Base-by-base conservation (phyloP, 2,888 invertebrate genomes). In the Hydrotaea cyrtoneurina region DNA sequence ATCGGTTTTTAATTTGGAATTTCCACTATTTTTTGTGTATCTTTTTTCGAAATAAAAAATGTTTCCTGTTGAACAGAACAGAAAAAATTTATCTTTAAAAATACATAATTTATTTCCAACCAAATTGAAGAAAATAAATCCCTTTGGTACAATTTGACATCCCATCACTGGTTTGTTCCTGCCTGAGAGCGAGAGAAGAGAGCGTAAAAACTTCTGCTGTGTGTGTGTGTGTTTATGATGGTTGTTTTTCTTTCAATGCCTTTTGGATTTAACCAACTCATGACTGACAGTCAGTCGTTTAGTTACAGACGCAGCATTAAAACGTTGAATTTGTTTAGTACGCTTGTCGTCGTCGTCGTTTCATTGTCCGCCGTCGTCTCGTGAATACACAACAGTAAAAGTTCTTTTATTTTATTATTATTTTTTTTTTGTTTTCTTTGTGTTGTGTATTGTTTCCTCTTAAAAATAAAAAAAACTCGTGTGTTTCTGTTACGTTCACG, bases 271-370 rank as follows among this genome's bases (percentile, higher is more conserved):
- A 80, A 78, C 80, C 53, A 83, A 78, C n/a, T 43, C 43, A 78
- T 69, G 69, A 46, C 77, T 59, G 82, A 59, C 85, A 80, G 77
- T 85, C 80, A 85, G 85, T 85, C 79, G 85, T 77, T 80, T 64
- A 85, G 79, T 39, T 79, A 85, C 82, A 85, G 77, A 82, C 85
- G 85, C 77, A 82, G 82, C 82, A 82, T 85, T 85, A 82, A 82
- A 82, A 85, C 85, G 85, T 85, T 55, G 19, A 17, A 76, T 62
- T 77, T 82, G 59, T 62, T 81, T 39, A 64, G 82, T 36, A 74
- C 79, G 79, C 21, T 66, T 69, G 69, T 66, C 43, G 43, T 66
- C 66, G 21, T 66, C 39, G 13, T 4, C 64, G 36, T 39, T 36
- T 15, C 39, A 8, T 39, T 43, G 66, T 21, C 23, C 26, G 59